These are phyloP conservation scores for Hipposideros armiger DNA, from an alignment of 2,113 vertebrate species.

Conservation along the genomic window DNA sequence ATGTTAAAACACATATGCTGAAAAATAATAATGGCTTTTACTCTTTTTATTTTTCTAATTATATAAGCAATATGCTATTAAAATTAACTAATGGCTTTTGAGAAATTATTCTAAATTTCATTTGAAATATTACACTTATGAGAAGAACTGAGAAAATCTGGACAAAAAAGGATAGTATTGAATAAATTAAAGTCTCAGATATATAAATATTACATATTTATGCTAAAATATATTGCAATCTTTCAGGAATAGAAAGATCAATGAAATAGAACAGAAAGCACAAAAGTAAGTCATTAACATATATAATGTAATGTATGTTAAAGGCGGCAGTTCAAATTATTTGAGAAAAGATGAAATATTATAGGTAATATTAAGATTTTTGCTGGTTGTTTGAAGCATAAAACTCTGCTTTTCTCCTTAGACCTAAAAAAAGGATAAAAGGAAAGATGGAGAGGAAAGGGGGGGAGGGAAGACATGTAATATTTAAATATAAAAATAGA, in stretches of 20 bases:
- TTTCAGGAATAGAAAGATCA: not conserved
- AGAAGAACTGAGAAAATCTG: not conserved
- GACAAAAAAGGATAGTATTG: not conserved
- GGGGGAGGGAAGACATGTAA: not conserved
- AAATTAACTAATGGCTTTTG: not conserved
- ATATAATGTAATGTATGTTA: not conserved
- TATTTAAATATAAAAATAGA: not conserved
- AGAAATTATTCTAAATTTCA: slow-evolving; percentile 1
- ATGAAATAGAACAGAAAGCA: not conserved
- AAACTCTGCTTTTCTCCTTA: not conserved
- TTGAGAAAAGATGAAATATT: not conserved
- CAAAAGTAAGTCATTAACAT: not conserved
- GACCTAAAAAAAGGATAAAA: not conserved
- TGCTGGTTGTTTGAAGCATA: not conserved
- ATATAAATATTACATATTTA: not conserved
- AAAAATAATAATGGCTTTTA: not conserved
- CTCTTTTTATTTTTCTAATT: not conserved
- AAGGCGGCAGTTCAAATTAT: not conserved
- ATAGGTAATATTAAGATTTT: not conserved
- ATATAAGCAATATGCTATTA: not conserved
- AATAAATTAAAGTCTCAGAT: not conserved
- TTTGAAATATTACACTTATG: not conserved
- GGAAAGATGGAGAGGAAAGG: not conserved
- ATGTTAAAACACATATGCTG: not conserved
- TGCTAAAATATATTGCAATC: not conserved